phyloP scores from a whole-genome alignment of 2,888 invertebrate genomes.

The Agrochola macilenta region DNA sequence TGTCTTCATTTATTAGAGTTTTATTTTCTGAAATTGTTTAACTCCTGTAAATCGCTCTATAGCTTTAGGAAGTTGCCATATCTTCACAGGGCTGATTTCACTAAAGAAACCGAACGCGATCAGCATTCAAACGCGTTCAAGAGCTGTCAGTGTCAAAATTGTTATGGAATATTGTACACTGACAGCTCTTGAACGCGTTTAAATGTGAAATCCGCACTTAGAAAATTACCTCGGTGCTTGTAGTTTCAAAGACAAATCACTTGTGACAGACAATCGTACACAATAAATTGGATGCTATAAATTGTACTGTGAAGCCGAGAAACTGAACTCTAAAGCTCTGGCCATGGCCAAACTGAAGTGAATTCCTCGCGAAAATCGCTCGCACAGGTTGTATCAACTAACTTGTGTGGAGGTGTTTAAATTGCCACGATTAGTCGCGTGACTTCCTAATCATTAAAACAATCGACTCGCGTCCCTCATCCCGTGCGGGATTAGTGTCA shows the following conservation, averaged over 20 bases:
- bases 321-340: neutral
- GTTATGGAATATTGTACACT: too few species aligned
- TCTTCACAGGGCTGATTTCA: too few species aligned
- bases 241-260: neutral
- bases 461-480: neutral
- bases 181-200: too few species aligned
- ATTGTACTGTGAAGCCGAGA: neutral
- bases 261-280: neutral
- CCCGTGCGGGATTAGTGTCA: neutral
- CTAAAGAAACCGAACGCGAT: too few species aligned
- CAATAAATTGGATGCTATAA: slow-evolving; percentile 1
- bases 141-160: too few species aligned
- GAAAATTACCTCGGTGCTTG: neutral
- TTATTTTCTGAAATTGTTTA: too few species aligned
- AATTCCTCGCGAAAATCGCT: neutral
- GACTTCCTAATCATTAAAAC: neutral
- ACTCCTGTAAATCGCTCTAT: too few species aligned
- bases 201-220: too few species aligned
- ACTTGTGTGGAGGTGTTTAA: neutral
- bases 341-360: neutral
- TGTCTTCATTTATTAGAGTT: too few species aligned
- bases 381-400: too few species aligned
- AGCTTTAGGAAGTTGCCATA: too few species aligned
- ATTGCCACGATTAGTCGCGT: neutral
- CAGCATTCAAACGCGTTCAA: too few species aligned